Evolutionary conservation across 2,888 invertebrate genomes (phyloP).

Genomic region (Platycheirus albimanus): DNA sequence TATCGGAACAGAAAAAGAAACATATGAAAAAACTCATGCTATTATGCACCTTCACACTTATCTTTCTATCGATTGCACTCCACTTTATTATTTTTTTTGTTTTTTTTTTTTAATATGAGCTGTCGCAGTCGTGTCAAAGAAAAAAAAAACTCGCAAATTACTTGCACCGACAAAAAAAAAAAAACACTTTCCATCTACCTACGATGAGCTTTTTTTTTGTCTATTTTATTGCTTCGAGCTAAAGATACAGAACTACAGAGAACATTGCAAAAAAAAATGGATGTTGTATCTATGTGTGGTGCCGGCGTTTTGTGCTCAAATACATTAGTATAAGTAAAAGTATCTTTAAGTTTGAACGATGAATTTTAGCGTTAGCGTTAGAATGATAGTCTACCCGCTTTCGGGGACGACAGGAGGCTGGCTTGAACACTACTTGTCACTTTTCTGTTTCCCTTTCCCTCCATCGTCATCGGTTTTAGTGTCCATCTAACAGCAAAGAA

Average conservation of each 20-base stretch:
- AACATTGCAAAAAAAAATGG: conserved; percentile 6
- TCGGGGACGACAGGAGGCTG: conserved; percentile 36
- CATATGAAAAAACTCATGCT: not conserved
- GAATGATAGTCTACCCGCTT: conserved; percentile 22
- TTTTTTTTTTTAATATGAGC: conserved; percentile 38
- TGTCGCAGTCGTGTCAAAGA: conserved; percentile 48
- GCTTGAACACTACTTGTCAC: conserved; percentile 20
- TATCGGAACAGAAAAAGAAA: not conserved
- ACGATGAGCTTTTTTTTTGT: conserved; percentile 51
- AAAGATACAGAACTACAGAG: conserved; percentile 2
- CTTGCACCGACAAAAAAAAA: conserved; percentile 24
- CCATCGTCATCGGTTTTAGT: not conserved
- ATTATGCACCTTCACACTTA: conserved; percentile 7
- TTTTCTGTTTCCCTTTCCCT: not conserved
- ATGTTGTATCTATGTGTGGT: conserved; percentile 50
- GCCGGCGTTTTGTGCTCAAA: conserved; percentile 54
- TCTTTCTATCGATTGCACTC: conserved; percentile 7
- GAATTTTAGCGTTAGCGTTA: too few relatives aligned
- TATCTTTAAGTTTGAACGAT: conserved; percentile 17
- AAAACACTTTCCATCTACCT: conserved; percentile 23
- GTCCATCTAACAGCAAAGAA: conserved; percentile 66
- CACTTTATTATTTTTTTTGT: too few relatives aligned
- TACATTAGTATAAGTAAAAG: conserved; percentile 16
- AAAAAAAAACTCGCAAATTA: conserved; percentile 61
- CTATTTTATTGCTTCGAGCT: conserved; percentile 35